These are phyloP conservation scores for Folsomia manolachei DNA, from an alignment of 2,888 invertebrate genomes.

Conservation along the genomic window DNA sequence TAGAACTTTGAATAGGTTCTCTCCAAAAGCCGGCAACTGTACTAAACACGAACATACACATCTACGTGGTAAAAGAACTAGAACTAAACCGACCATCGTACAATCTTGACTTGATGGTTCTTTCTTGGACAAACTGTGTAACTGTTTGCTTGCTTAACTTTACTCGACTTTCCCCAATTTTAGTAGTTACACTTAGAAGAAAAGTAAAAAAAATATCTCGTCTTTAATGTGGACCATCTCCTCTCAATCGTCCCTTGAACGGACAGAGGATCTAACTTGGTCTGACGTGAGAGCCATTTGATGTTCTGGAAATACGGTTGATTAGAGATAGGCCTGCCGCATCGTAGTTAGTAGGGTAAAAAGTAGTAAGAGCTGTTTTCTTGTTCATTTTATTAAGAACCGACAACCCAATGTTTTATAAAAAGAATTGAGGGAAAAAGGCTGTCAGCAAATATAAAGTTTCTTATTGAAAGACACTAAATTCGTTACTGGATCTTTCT, in stretches of 20 bases:
- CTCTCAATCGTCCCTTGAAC: no score
- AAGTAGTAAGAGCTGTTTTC: background rate
- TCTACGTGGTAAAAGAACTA: no score
- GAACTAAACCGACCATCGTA: no score
- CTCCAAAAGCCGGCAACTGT: background rate
- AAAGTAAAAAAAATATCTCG: no score
- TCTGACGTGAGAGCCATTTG: conserved; percentile 13
- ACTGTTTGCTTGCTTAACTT: background rate
- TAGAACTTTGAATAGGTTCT: background rate
- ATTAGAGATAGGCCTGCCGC: conserved; percentile 2
- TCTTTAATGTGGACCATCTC: no score
- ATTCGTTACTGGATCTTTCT: conserved; percentile 6
- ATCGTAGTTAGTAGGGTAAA: background rate
- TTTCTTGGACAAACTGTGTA: background rate
- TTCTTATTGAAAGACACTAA: conserved; percentile 13
- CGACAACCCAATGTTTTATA: no score
- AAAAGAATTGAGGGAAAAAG: no score
- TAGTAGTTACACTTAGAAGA: no score
- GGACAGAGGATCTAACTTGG: no score
- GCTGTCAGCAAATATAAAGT: conserved; percentile 12
- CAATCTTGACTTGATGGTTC: background rate
- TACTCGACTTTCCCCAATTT: background rate
- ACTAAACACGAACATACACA: no score
- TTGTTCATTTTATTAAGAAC: background rate
- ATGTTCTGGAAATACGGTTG: conserved; percentile 17